These are phyloP conservation scores for Drosophila asahinai DNA, from an alignment of 1,140 invertebrate genomes.

Conservation along the genomic window DNA sequence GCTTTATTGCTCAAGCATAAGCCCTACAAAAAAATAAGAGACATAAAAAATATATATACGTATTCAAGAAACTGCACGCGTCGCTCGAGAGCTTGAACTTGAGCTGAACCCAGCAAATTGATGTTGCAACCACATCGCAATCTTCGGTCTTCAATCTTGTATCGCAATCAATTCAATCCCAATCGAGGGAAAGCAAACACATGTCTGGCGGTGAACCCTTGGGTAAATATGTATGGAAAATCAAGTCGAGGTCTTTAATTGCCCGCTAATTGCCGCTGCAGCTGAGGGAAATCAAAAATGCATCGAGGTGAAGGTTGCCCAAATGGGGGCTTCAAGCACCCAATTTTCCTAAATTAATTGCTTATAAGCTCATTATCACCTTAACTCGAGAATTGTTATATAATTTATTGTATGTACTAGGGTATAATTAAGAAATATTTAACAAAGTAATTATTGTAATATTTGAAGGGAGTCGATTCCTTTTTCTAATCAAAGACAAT, in stretches of 20 bases:
- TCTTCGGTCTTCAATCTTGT: slow-evolving; percentile 39
- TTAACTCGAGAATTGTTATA: neutral
- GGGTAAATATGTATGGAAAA: slow-evolving; percentile 27
- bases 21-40: slow-evolving; percentile 36
- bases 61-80: slow-evolving; percentile 40
- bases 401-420: neutral
- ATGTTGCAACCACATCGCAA: slow-evolving; percentile 43
- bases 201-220: slow-evolving; percentile 26
- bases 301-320: slow-evolving; percentile 25
- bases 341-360: neutral
- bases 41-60: neutral
- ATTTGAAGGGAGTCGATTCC: no score
- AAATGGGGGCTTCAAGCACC: neutral
- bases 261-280: slow-evolving; percentile 58
- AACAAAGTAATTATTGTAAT: neutral
- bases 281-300: slow-evolving; percentile 39
- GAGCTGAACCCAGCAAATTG: slow-evolving; percentile 59
- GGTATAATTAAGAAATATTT: neutral
- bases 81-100: slow-evolving; percentile 57
- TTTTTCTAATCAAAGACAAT: neutral
- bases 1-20: slow-evolving; percentile 63
- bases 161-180: slow-evolving; percentile 38
- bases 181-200: slow-evolving; percentile 22
- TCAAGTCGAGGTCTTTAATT: slow-evolving; percentile 71
- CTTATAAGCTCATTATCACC: slow-evolving; percentile 20